Evolutionary conservation across 2,113 vertebrate genomes (phyloP), one percentile per base, ranked within the genome.

Genomic region (Clarias gariepinus): DNA sequence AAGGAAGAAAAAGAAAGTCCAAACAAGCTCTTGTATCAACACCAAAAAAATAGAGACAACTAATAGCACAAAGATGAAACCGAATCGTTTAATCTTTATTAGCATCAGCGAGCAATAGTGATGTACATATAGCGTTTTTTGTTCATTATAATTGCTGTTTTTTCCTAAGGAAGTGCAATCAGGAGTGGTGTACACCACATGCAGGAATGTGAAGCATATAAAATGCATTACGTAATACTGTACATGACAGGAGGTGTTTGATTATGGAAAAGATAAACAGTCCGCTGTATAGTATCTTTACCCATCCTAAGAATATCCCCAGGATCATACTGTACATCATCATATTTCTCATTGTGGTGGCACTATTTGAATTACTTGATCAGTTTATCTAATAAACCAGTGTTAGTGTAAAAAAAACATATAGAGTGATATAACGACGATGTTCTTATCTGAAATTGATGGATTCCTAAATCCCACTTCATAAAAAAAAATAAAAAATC

Each of bases 91-190:
- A 61, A 63, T 82, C 83, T 88, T 85, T 47, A 88, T 88, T 85
- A 82, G 60, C 58, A 66, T 78, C 78, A 28, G 5, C 52, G 57
- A 76, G 69, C 16, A 76, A 47, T 7, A 57, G 28, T 60, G 21
- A 23, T 11, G 12, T 25, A 81, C 25, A 12, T 25, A 81, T 69
- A 21, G 12, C 12, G 52, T 78, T 28, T 28, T 78, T 60, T 52
- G 52, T 81, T 89, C 64, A 80, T 89, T 88, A 84, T 57, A 19
- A n/a, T 55, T 71, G 73, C 81, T 61, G 64, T 83, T 64, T 16
- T 55, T 74, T 81, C 52, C 30, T 66, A 66, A 60, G 55, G 79
- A 47, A 73, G 36, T 58, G 64, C 52, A 12, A 21, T 47, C 25
- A 52, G 16, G 81, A 12, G 21, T 36, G 28, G 4, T 47, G 47